A percentile compares a stretch with the other conserved stretches of the same genome.
phyloP scores from a whole-genome alignment of 1,140 invertebrate genomes.

The Anastrepha obliqua region DNA sequence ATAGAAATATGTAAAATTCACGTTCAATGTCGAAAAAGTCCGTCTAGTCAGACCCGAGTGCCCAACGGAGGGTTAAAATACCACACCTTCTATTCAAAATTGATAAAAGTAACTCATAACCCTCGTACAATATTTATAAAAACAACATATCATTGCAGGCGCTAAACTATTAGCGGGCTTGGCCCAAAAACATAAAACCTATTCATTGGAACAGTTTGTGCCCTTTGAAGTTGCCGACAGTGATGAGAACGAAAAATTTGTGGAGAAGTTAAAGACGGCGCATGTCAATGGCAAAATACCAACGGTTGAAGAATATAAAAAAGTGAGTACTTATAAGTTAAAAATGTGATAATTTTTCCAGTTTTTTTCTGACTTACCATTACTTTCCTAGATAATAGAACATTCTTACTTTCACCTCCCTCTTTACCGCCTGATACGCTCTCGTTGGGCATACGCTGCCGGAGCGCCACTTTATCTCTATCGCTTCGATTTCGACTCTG shows the following conservation, averaged over 20 bases:
- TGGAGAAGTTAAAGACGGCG: conserved; percentile 60
- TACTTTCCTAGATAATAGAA: conserved; percentile 64
- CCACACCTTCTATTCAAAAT: no score
- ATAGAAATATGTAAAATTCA: no score
- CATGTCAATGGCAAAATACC: conserved; percentile 64
- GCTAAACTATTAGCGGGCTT: conserved; percentile 60
- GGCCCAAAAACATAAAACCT: conserved; percentile 62
- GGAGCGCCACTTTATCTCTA: conserved; percentile 74
- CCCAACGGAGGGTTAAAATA: no score
- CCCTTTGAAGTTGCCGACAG: conserved; percentile 62
- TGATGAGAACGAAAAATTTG: conserved; percentile 53
- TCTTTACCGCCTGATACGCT: conserved; percentile 69
- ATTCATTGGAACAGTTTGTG: conserved; percentile 60
- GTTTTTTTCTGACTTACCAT: not conserved
- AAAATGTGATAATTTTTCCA: not conserved
- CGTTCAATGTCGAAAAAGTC: no score
- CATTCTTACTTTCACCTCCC: conserved; percentile 71
- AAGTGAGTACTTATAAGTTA: conserved; percentile 60
- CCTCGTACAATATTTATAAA: no score
- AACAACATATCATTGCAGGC: conserved; percentile 58
- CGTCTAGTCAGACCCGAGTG: no score
- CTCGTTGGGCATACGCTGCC: conserved; percentile 67
- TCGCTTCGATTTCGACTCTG: conserved; percentile 74
- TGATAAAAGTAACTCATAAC: no score
- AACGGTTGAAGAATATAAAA: conserved; percentile 66